Evolutionary conservation across 2,797 vertebrate genomes (phyloP).

Genomic region (Heteromormyrus szaboi): DNA sequence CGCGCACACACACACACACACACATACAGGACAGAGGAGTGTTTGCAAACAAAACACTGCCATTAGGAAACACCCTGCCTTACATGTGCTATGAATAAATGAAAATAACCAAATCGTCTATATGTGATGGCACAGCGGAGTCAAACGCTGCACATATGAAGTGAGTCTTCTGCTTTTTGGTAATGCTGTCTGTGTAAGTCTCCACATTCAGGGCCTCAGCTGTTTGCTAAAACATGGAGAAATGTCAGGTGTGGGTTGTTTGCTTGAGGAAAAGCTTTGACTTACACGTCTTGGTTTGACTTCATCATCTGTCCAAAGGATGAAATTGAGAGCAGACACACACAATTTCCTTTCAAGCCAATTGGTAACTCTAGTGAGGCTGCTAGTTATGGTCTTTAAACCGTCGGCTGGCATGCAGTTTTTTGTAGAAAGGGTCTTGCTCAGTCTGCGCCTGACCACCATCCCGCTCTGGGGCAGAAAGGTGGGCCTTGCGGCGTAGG

Average conservation of each 20-base stretch:
- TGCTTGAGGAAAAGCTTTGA: neutral
- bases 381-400: conserved; percentile 64
- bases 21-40: conserved; percentile 46
- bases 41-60: conserved; percentile 39
- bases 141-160: conserved; percentile 11
- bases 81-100: neutral
- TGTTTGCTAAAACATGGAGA: conserved; percentile 28
- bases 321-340: neutral
- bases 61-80: neutral
- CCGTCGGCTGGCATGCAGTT: conserved; percentile 69
- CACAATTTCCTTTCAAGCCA: neutral
- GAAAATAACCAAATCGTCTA: conserved; percentile 9
- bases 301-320: neutral
- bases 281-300: neutral
- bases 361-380: conserved; percentile 18
- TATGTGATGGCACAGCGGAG: neutral
- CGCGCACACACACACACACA: conserved; percentile 22
- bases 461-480: conserved; percentile 51
- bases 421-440: conserved; percentile 82
- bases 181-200: conserved; percentile 15
- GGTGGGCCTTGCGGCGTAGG: conserved; percentile 68
- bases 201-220: conserved; percentile 33
- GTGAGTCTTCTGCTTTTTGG: conserved; percentile 19
- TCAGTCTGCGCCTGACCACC: conserved; percentile 51
- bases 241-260: neutral